A percentile compares a stretch with the other conserved stretches of the same genome.
Conservation (phyloP, 2,888 invertebrate species). For the Tetranychus truncatus region DNA sequence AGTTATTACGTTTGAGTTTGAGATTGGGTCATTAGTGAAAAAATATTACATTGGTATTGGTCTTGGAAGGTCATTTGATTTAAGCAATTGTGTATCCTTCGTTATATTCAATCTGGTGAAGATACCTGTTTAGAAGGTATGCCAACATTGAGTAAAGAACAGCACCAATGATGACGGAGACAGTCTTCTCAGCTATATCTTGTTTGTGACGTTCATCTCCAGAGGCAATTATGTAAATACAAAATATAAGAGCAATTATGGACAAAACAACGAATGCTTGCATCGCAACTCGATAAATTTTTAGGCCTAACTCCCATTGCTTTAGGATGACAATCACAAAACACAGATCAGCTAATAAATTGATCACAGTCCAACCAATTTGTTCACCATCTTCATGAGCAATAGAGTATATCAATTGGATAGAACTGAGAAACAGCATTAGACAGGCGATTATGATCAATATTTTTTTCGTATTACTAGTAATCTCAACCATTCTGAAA, state of each 20-base stretch:
- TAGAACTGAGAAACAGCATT: not conserved
- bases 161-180: not conserved
- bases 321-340: not conserved
- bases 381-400: not conserved
- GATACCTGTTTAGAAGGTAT: not conserved
- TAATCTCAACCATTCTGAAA: not conserved
- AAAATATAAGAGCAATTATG: not conserved
- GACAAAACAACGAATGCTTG: not conserved
- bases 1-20: too few relatives aligned
- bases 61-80: not conserved
- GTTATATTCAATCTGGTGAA: constrained; percentile 3
- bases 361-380: not conserved
- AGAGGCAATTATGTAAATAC: not conserved
- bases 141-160: constrained; percentile 2
- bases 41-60: too few relatives aligned
- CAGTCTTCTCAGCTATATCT: not conserved
- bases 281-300: not conserved
- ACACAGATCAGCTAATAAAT: not conserved
- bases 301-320: constrained; percentile 7
- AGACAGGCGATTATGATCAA: not conserved
- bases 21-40: too few relatives aligned
- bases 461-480: not conserved
- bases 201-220: not conserved
- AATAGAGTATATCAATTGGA: constrained; percentile 4
- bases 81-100: constrained; percentile 6